Percentiles rank a stretch among this genome's conserved stretches.
phyloP scores from a whole-genome alignment of 2,888 invertebrate genomes.

The Leucophora obtusa region DNA sequence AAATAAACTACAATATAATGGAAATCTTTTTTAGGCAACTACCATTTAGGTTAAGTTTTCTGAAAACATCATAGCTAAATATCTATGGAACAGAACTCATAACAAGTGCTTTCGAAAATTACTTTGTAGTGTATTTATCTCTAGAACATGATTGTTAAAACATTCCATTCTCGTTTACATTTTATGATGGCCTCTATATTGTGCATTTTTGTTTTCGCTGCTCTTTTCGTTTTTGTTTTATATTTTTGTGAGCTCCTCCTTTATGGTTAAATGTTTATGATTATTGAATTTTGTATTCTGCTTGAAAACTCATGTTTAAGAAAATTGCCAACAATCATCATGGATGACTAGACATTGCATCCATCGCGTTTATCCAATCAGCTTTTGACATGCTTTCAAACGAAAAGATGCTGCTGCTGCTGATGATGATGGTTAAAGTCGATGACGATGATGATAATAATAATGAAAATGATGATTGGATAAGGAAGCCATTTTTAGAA shows the following conservation, averaged over 20 bases:
- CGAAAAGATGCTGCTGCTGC: slow-evolving; percentile 39
- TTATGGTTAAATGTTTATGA: slow-evolving; percentile 65
- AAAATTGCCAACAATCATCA: slow-evolving; percentile 64
- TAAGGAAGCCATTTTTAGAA: slow-evolving; percentile 61
- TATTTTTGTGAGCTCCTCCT: slow-evolving; percentile 57
- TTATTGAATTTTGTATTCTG: slow-evolving; percentile 64
- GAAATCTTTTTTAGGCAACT: too few species aligned
- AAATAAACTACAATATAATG: too few species aligned
- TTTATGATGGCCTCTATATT: slow-evolving; percentile 52
- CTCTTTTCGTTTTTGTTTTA: slow-evolving; percentile 3
- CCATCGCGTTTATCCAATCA: slow-evolving; percentile 65
- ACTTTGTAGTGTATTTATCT: neutral
- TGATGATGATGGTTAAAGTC: slow-evolving; percentile 36
- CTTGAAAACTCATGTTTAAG: slow-evolving; percentile 60
- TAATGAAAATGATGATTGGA: slow-evolving; percentile 63
- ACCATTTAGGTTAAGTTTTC: too few species aligned
- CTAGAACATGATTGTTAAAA: slow-evolving; percentile 51
- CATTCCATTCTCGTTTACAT: slow-evolving; percentile 58
- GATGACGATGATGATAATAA: slow-evolving; percentile 56
- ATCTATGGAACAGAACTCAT: neutral
- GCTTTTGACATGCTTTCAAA: slow-evolving; percentile 60
- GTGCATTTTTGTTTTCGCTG: slow-evolving; percentile 26
- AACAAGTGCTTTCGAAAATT: neutral
- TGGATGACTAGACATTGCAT: slow-evolving; percentile 63
- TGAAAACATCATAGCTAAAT: too few species aligned